Conservation (phyloP, 2,888 invertebrate genomes). For the Drosophila sordidapex region DNA sequence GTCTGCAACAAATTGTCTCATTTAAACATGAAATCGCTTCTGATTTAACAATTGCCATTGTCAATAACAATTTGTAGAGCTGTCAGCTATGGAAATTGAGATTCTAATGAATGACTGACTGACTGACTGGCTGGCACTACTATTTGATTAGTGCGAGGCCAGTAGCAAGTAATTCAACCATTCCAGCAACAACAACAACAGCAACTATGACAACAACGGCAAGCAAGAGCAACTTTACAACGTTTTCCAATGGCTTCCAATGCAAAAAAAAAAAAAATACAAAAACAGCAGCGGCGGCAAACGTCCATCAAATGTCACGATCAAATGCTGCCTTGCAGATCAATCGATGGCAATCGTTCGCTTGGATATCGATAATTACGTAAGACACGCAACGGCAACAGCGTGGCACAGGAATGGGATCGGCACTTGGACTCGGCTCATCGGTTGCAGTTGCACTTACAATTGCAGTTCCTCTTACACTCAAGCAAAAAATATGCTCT, state of each 20-base stretch:
- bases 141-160: conserved; percentile 75
- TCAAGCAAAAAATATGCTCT: not conserved
- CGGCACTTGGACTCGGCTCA: conserved; percentile 2
- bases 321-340: conserved; percentile 75
- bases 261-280: conserved; percentile 11
- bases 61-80: conserved; percentile 77
- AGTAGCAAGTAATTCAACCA: conserved; percentile 46
- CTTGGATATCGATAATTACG: conserved; percentile 64
- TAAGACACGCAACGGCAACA: conserved; percentile 62
- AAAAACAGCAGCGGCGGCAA: conserved; percentile 81
- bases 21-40: conserved; percentile 77
- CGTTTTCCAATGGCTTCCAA: conserved; percentile 24
- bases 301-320: conserved; percentile 83
- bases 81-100: conserved; percentile 73
- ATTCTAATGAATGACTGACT: conserved; percentile 74
- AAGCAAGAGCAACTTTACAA: conserved; percentile 37
- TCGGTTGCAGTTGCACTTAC: conserved; percentile 13
- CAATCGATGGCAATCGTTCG: conserved; percentile 62
- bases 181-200: conserved; percentile 28
- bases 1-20: conserved; percentile 57
- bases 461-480: conserved; percentile 9
- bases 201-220: conserved; percentile 30
- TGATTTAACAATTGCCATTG: conserved; percentile 80
- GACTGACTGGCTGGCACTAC: conserved; percentile 43
- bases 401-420: not conserved